phyloP scores from a whole-genome alignment of 2,113 vertebrate genomes.

The Zosterops lateralis region DNA sequence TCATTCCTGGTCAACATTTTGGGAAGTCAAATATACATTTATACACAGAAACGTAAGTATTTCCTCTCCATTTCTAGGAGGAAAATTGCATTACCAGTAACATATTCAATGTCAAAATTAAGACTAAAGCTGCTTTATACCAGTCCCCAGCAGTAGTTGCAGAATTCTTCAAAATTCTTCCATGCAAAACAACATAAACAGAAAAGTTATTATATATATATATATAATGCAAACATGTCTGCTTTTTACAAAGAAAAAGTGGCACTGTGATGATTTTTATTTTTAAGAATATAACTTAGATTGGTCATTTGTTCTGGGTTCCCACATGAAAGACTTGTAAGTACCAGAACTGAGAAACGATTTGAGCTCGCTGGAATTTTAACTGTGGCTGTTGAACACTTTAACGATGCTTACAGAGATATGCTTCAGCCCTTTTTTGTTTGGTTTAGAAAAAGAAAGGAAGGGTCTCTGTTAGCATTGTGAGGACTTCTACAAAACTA shows the following conservation, averaged over 20 bases:
- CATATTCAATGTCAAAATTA: constrained; percentile 75
- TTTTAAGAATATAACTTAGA: constrained; percentile 36
- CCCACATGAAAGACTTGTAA: constrained; percentile 42
- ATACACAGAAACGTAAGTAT: constrained; percentile 76
- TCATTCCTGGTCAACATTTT: constrained; percentile 81
- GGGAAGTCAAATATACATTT: constrained; percentile 83
- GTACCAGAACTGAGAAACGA: constrained; percentile 68
- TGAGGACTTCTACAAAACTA: constrained; percentile 69
- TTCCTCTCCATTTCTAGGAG: constrained; percentile 72
- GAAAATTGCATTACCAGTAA: constrained; percentile 78
- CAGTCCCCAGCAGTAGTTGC: constrained; percentile 76
- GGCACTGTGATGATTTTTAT: constrained; percentile 46
- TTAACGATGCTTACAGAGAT: constrained; percentile 70
- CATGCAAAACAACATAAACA: constrained; percentile 87
- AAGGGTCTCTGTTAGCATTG: constrained; percentile 74
- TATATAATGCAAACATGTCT: constrained; percentile 78
- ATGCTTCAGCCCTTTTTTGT: constrained; percentile 74
- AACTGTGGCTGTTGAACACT: constrained; percentile 70
- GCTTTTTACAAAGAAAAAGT: constrained; percentile 74
- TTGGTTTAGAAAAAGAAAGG: constrained; percentile 76
- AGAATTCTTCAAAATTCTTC: constrained; percentile 77
- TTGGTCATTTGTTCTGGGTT: constrained; percentile 59
- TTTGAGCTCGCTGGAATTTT: constrained; percentile 74
- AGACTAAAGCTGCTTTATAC: constrained; percentile 69
- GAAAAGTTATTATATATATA: constrained; percentile 57